These are phyloP conservation scores for Peromyscus attwateri DNA, from an alignment of 2,797 vertebrate genomes.

Conservation along the genomic window DNA sequence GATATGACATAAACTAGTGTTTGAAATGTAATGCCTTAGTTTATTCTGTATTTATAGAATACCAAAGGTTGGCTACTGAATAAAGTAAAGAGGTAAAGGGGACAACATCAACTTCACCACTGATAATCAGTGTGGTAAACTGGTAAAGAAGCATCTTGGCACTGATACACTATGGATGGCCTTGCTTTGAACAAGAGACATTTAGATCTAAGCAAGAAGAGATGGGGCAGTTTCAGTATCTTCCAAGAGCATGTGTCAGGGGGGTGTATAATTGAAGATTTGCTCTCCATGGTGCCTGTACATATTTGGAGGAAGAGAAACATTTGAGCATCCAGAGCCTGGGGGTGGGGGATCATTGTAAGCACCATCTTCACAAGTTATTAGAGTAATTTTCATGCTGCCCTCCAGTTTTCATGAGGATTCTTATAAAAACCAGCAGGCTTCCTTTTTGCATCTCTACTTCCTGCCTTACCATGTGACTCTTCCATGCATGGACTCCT, in stretches of 20 bases:
- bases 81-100: background rate
- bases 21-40: background rate
- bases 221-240: background rate
- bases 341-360: background rate
- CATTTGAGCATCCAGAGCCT: background rate
- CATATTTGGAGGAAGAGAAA: background rate
- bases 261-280: background rate
- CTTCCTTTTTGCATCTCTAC: background rate
- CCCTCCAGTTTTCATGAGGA: background rate
- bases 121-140: background rate
- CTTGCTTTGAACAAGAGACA: background rate
- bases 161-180: background rate
- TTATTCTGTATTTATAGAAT: background rate
- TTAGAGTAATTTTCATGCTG: background rate
- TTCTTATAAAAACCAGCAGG: background rate
- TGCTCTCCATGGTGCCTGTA: background rate
- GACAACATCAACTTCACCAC: background rate
- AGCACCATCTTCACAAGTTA: background rate
- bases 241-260: background rate
- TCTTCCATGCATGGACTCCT: background rate
- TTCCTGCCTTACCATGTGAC: background rate
- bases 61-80: background rate
- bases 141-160: background rate
- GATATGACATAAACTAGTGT: background rate
- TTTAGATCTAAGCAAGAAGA: background rate